Evolutionary conservation across 2,797 vertebrate genomes (phyloP).

Genomic region (Anabas testudineus): DNA sequence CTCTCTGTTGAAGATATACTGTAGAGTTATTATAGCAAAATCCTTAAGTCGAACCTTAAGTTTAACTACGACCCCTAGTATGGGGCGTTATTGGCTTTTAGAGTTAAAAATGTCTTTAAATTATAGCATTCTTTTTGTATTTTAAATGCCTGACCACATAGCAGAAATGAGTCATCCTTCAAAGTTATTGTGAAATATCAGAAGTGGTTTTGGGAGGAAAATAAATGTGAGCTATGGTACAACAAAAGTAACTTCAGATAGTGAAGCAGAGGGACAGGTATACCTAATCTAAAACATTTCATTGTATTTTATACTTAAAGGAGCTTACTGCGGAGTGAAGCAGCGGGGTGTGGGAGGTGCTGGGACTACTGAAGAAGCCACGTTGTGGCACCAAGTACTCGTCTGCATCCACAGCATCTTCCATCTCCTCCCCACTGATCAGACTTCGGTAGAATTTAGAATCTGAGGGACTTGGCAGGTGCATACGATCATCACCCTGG

Average conservation of each 20-base stretch:
- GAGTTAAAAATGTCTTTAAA: constrained; percentile 11
- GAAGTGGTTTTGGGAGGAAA: neutral
- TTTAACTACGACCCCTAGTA: neutral
- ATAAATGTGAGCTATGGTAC: neutral
- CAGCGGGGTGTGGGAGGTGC: constrained; percentile 91
- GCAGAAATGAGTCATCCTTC: neutral
- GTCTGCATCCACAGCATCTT: constrained; percentile 93
- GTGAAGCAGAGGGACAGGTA: neutral
- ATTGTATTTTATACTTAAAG: neutral
- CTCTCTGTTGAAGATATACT: constrained; percentile 28
- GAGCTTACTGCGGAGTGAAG: constrained; percentile 88
- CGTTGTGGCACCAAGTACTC: constrained; percentile 95
- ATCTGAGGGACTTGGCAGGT: constrained; percentile 92
- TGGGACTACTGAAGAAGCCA: constrained; percentile 95
- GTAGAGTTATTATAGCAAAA: neutral
- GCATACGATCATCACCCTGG: constrained; percentile 96
- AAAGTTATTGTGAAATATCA: constrained; percentile 1
- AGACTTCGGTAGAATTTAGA: constrained; percentile 91
- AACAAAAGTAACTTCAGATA: neutral
- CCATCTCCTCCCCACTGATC: constrained; percentile 93
- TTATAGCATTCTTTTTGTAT: constrained; percentile 1
- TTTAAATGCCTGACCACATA: neutral
- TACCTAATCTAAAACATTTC: neutral
- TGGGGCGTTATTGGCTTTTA: neutral
- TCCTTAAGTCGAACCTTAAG: neutral